A percentile compares a stretch with the other conserved stretches of the same genome.
phyloP scores from a whole-genome alignment of 2,888 invertebrate genomes.

The Eledone cirrhosa region DNA sequence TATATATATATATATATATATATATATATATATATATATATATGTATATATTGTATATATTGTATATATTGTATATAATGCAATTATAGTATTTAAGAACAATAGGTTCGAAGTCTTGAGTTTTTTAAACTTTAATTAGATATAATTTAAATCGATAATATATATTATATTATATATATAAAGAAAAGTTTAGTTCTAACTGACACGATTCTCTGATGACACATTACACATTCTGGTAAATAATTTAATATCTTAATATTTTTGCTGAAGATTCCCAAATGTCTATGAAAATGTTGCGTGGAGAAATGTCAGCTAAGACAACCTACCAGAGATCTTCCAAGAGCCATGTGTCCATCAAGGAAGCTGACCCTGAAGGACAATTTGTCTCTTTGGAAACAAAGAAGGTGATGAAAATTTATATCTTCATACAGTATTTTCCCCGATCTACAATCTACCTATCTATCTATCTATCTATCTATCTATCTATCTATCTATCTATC shows the following conservation, averaged over 20 bases:
- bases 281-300: slow-evolving; percentile 64
- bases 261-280: slow-evolving; percentile 36
- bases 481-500: too few relatives aligned
- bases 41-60: neutral
- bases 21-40: slow-evolving; percentile 17
- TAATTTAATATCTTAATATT: neutral
- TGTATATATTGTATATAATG: neutral
- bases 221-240: neutral
- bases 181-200: neutral
- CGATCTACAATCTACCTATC: too few relatives aligned
- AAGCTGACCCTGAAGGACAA: slow-evolving; percentile 69
- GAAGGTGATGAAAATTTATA: slow-evolving; percentile 41
- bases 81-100: too few relatives aligned
- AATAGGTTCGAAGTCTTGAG: too few relatives aligned
- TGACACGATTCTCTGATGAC: neutral
- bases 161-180: slow-evolving; percentile 17
- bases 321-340: slow-evolving; percentile 70
- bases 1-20: slow-evolving; percentile 16
- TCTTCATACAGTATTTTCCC: neutral
- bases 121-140: too few relatives aligned
- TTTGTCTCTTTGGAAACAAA: slow-evolving; percentile 68
- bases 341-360: slow-evolving; percentile 68
- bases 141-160: too few relatives aligned
- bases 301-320: slow-evolving; percentile 70
- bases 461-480: too few relatives aligned